These are phyloP conservation scores for Brachionus paranguensis DNA, from an alignment of 1,140 invertebrate genomes.

Conservation along the genomic window DNA sequence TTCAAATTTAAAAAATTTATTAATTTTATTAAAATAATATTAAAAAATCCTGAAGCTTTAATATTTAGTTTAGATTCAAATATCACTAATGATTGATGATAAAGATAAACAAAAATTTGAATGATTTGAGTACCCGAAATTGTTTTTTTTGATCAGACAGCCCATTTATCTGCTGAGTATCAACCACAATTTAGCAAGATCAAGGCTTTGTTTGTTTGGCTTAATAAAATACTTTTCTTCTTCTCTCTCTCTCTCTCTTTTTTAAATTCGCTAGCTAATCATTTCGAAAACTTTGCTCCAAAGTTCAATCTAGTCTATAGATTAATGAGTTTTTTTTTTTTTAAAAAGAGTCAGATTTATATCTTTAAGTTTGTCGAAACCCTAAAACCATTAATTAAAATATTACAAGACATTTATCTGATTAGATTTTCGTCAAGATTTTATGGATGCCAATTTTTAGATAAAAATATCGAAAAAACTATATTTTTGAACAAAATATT, in stretches of 20 bases:
- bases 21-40: not conserved
- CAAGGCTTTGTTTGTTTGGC: not conserved
- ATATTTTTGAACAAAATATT: not conserved
- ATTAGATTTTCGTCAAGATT: conserved; percentile 30
- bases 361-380: not conserved
- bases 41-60: not conserved
- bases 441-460: conserved; percentile 9
- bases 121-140: not conserved
- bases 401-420: not conserved
- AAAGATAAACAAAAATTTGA: not conserved
- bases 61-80: not conserved
- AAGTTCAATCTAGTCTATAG: not conserved
- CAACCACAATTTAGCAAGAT: not conserved
- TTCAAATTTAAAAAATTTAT: not conserved
- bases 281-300: not conserved
- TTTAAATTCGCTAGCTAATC: not conserved
- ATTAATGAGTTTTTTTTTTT: not conserved
- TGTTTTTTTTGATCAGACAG: not conserved
- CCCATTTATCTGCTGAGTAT: not conserved
- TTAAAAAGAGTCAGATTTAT: not conserved
- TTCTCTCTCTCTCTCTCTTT: not conserved
- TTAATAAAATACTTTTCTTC: not conserved
- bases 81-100: not conserved
- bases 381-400: conserved; percentile 7
- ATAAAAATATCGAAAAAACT: not conserved